Percentiles rank a stretch among this genome's conserved stretches.
Evolutionary conservation across 2,113 vertebrate species (phyloP).

Genomic region (Taxidea taxus): DNA sequence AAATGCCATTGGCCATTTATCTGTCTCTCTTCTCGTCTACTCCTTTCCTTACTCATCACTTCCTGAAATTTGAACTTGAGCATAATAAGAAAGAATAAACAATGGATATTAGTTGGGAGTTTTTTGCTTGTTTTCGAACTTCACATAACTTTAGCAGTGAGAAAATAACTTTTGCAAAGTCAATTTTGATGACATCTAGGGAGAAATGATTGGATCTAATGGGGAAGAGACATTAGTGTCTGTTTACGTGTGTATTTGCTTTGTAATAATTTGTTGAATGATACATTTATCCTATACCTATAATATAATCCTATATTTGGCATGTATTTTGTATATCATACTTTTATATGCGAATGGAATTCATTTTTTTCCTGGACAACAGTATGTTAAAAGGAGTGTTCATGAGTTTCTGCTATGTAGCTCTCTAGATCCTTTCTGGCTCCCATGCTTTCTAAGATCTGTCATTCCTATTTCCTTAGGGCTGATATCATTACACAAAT

Average conservation of each 20-base stretch:
- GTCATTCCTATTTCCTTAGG: background rate
- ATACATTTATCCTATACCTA: background rate
- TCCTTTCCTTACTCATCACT: background rate
- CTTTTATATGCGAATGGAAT: background rate
- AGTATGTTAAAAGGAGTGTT: background rate
- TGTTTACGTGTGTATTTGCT: background rate
- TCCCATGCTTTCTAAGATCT: background rate
- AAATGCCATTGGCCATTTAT: accelerated
- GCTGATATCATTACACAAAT: background rate
- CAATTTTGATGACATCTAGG: background rate
- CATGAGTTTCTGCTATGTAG: background rate
- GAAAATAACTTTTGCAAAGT: background rate
- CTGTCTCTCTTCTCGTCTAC: accelerated
- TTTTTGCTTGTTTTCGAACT: background rate
- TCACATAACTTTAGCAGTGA: background rate
- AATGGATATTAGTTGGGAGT: background rate
- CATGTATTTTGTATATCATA: background rate
- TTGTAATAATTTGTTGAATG: background rate
- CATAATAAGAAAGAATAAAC: background rate
- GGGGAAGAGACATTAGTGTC: background rate
- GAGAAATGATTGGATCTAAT: background rate
- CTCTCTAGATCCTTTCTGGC: background rate
- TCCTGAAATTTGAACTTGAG: background rate
- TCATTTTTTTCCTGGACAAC: background rate
- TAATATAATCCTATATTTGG: background rate